phyloP scores from a whole-genome alignment of 2,888 invertebrate species.

The Ornithoptera alexandrae region DNA sequence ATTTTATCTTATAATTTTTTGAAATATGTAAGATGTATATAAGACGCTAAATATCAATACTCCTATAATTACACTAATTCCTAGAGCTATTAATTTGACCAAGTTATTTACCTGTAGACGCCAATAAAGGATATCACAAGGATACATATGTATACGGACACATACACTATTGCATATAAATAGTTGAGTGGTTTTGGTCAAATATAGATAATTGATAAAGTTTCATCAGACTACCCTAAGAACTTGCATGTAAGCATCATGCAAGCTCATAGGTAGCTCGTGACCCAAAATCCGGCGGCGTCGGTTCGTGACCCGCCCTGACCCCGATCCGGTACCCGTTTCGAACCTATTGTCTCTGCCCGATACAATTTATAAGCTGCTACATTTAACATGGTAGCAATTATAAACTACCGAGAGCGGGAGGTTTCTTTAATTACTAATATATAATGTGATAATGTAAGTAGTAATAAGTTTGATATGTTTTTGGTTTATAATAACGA shows the following conservation, averaged over 20 bases:
- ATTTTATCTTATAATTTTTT: too few relatives aligned
- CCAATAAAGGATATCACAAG: not conserved
- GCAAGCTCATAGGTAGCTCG: constrained; percentile 50
- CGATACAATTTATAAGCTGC: constrained; percentile 45
- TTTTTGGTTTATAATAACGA: not conserved
- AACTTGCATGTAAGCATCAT: constrained; percentile 28
- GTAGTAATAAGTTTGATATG: not conserved
- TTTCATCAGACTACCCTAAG: constrained; percentile 10
- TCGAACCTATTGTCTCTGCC: constrained; percentile 65
- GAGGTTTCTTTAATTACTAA: constrained; percentile 2
- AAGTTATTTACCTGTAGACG: too few relatives aligned
- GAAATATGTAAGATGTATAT: too few relatives aligned
- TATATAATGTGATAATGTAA: constrained; percentile 2
- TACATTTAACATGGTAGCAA: constrained; percentile 25
- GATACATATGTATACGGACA: not conserved
- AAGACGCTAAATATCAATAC: too few relatives aligned
- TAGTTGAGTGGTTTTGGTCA: not conserved
- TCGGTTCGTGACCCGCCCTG: constrained; percentile 72
- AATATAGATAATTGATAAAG: not conserved
- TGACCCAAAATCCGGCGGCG: constrained; percentile 63
- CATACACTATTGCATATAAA: not conserved
- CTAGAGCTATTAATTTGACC: too few relatives aligned
- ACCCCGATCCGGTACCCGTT: constrained; percentile 73
- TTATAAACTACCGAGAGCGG: constrained; percentile 4
- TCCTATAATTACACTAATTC: too few relatives aligned